Evolutionary conservation across 2,888 invertebrate genomes (phyloP).

Genomic region (Parnassius mnemosyne): DNA sequence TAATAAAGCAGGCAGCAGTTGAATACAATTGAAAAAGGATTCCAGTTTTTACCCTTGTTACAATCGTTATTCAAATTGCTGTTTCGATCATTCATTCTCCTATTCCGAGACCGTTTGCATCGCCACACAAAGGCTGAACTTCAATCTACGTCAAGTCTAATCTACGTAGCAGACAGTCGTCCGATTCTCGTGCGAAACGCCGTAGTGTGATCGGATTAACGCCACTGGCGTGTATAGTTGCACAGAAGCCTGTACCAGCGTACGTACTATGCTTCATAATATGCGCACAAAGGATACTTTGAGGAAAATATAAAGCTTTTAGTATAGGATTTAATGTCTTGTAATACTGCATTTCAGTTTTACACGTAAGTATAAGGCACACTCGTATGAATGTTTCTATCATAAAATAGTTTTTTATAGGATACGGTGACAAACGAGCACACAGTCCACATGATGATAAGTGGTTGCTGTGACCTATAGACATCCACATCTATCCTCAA

Average conservation of each 20-base stretch:
- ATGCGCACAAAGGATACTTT: slow-evolving; percentile 13
- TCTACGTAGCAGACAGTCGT: slow-evolving; percentile 44
- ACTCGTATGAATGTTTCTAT: no score
- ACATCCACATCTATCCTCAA: no score
- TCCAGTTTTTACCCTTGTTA: background rate
- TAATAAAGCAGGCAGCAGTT: background rate
- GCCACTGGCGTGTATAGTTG: slow-evolving; percentile 27
- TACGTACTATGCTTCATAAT: slow-evolving; percentile 8
- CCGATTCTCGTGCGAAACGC: slow-evolving; percentile 47
- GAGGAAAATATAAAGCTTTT: slow-evolving; percentile 16
- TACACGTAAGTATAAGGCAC: no score
- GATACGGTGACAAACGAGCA: no score
- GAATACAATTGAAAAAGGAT: background rate
- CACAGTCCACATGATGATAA: no score
- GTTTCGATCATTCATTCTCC: slow-evolving; percentile 15
- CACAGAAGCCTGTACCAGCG: slow-evolving; percentile 4
- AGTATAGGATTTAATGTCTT: no score
- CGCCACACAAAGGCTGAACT: slow-evolving; percentile 44
- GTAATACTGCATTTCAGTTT: no score
- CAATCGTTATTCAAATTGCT: slow-evolving; percentile 18
- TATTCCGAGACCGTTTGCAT: slow-evolving; percentile 34
- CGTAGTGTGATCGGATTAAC: slow-evolving; percentile 57
- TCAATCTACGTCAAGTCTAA: slow-evolving; percentile 53
- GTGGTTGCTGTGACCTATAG: no score
- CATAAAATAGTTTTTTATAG: no score